phyloP scores from a whole-genome alignment of 2,113 vertebrate genomes.

The Gymnarchus niloticus region DNA sequence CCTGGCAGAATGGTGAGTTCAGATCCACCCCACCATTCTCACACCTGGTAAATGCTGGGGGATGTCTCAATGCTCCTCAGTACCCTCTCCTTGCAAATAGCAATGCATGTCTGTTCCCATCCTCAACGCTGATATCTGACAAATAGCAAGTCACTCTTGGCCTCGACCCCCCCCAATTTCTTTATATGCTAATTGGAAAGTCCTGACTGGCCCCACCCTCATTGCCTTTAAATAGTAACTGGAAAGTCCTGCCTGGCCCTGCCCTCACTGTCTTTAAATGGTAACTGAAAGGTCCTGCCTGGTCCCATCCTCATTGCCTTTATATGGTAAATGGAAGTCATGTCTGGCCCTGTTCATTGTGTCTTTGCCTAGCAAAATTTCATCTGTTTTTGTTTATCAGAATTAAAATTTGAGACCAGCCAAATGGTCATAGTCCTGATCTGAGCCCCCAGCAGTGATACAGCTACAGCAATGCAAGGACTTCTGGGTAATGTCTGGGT shows the following conservation, averaged over 20 bases:
- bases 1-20: slow-evolving; percentile 90
- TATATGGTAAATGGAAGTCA: neutral
- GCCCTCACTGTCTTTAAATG: neutral
- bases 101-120: too few species aligned
- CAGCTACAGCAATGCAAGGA: neutral
- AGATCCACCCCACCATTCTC: neutral
- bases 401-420: neutral
- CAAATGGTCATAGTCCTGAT: neutral
- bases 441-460: neutral
- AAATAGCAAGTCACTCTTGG: neutral
- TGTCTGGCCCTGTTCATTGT: neutral
- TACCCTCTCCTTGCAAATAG: neutral
- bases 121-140: neutral
- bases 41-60: too few species aligned
- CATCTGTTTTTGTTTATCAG: neutral
- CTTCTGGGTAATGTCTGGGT: neutral
- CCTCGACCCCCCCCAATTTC: neutral
- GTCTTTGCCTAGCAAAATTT: neutral
- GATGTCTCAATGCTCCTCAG: neutral
- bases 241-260: neutral
- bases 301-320: neutral
- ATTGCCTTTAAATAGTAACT: too few species aligned
- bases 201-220: neutral
- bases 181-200: neutral
- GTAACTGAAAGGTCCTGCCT: neutral